phyloP scores from a whole-genome alignment of 2,797 vertebrate species.

The Schizothorax lantsangensis region DNA sequence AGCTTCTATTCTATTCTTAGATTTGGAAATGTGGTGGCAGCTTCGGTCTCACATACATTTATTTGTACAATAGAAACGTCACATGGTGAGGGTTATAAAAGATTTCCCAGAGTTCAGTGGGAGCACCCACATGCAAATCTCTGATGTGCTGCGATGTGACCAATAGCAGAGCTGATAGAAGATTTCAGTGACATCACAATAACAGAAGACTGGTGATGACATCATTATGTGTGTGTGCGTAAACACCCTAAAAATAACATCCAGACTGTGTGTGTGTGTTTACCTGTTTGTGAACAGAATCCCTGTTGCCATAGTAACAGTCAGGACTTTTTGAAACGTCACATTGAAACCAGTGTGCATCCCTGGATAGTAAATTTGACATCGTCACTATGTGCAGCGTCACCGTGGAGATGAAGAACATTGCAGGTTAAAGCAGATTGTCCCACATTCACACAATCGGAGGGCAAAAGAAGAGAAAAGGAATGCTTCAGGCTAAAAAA shows the following conservation, averaged over 20 bases:
- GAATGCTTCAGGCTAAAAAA: not conserved
- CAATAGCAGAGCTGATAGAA: not conserved
- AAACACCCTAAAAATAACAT: constrained; percentile 19
- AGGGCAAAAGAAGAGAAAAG: not conserved
- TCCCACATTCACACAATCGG: not conserved
- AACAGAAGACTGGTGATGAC: constrained; percentile 11
- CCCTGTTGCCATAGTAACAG: constrained; percentile 48
- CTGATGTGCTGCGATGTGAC: not conserved
- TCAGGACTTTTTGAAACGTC: not conserved
- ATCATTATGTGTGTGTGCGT: not conserved
- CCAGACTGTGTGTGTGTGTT: not conserved
- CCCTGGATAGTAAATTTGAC: constrained; percentile 6
- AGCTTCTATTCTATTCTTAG: not conserved
- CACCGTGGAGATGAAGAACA: not conserved
- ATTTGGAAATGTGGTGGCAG: not conserved
- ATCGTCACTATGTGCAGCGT: constrained; percentile 7
- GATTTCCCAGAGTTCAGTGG: constrained; percentile 7
- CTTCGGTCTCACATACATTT: not conserved
- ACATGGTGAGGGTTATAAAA: not conserved
- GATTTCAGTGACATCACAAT: constrained; percentile 8
- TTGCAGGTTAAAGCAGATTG: not conserved
- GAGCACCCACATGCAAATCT: not conserved
- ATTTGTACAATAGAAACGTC: not conserved
- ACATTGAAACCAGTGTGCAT: not conserved
- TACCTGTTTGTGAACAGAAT: constrained; percentile 46